These are phyloP conservation scores for Melanchra persicariae DNA, from an alignment of 2,888 invertebrate genomes.

Conservation along the genomic window DNA sequence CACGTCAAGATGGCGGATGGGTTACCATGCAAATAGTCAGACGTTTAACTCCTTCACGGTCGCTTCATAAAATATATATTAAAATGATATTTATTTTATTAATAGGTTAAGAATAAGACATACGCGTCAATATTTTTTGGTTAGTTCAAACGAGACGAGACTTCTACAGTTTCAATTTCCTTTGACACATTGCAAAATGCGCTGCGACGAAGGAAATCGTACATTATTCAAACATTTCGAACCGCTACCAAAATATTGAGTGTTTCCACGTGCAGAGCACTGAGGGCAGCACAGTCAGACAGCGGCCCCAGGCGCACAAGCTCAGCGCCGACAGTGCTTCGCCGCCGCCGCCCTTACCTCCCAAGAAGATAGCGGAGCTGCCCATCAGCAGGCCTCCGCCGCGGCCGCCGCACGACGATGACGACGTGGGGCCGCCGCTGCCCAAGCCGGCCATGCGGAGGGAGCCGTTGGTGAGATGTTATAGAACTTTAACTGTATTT, in stretches of 20 bases:
- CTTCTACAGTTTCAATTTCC: not conserved
- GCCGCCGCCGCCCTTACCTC: conserved; percentile 93
- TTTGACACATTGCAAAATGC: not conserved
- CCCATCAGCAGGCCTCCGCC: conserved; percentile 90
- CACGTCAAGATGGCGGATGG: too few relatives aligned
- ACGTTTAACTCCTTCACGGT: not conserved
- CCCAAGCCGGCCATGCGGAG: conserved; percentile 83
- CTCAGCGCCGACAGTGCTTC: conserved; percentile 84
- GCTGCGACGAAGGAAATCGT: too few relatives aligned
- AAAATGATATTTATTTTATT: too few relatives aligned
- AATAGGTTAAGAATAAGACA: too few relatives aligned
- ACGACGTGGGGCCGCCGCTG: conserved; percentile 80
- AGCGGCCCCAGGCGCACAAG: conserved; percentile 69
- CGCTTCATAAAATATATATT: too few relatives aligned
- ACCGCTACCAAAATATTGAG: not conserved
- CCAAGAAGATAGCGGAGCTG: conserved; percentile 85
- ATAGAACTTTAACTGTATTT: not conserved
- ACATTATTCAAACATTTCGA: not conserved
- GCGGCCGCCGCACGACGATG: conserved; percentile 90
- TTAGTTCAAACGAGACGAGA: too few relatives aligned
- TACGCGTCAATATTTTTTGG: too few relatives aligned
- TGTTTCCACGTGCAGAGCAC: conserved; percentile 71
- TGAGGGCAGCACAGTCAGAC: conserved; percentile 80
- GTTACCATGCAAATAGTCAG: not conserved
- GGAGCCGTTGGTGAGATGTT: conserved; percentile 74